These are phyloP conservation scores for Chionoecetes opilio DNA, from an alignment of 1,140 invertebrate species.

Conservation along the genomic window DNA sequence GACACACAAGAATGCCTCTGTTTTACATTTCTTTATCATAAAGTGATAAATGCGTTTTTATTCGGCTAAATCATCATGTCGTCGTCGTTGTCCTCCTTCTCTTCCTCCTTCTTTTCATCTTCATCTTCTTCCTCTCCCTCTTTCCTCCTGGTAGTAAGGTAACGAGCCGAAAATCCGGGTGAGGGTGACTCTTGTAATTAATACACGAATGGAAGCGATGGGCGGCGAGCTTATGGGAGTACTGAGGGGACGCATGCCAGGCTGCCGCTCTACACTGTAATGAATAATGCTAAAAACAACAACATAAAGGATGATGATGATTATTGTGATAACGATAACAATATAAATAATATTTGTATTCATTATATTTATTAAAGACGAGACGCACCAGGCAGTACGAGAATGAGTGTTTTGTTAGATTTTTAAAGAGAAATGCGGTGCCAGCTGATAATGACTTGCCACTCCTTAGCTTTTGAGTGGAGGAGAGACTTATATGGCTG, in stretches of 20 bases:
- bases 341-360: constrained; percentile 23
- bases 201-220: neutral
- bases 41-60: neutral
- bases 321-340: neutral
- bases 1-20: no score
- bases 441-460: no score
- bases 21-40: neutral
- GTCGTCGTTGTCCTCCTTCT: neutral
- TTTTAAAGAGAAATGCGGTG: no score
- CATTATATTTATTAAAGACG: no score
- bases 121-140: neutral
- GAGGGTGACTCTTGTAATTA: constrained; percentile 53
- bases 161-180: constrained; percentile 53
- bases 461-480: no score
- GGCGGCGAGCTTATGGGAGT: neutral
- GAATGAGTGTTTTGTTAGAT: no score
- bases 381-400: no score
- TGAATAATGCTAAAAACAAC: constrained; percentile 43
- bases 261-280: neutral
- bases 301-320: neutral
- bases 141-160: constrained; percentile 31
- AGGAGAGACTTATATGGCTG: no score
- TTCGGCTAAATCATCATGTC: neutral
- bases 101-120: neutral
- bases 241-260: neutral